phyloP scores from a whole-genome alignment of 2,888 invertebrate genomes.

The Drosophila testacea region DNA sequence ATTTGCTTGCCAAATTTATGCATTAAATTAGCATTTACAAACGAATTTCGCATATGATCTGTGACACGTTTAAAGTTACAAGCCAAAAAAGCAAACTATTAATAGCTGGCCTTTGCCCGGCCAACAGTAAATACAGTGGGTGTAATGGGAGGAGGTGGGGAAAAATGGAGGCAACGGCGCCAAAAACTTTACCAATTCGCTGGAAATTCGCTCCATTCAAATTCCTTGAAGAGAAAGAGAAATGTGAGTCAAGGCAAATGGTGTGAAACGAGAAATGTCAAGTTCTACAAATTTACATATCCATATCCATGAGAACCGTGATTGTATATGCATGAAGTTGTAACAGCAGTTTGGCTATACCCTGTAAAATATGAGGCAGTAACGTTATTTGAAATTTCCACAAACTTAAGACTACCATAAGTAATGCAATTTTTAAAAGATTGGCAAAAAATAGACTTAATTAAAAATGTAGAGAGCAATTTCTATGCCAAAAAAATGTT shows the following conservation, averaged over 20 bases:
- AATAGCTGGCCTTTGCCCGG: conserved; percentile 6
- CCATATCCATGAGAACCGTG: conserved; percentile 15
- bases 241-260: conserved; percentile 47
- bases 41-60: conserved; percentile 49
- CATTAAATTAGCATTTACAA: conserved; percentile 51
- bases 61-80: conserved; percentile 32
- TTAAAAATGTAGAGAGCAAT: too few relatives aligned
- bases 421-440: too few relatives aligned
- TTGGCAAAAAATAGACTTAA: background rate
- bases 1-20: conserved; percentile 65
- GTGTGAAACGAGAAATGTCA: conserved; percentile 52
- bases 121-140: background rate
- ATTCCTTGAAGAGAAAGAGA: conserved; percentile 14
- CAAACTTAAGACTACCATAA: background rate
- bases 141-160: too few relatives aligned
- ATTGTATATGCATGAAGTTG: conserved; percentile 44
- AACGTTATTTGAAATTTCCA: background rate
- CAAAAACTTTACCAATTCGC: conserved; percentile 55
- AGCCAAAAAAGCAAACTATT: conserved; percentile 1
- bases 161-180: conserved; percentile 38
- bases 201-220: conserved; percentile 30
- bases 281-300: conserved; percentile 52
- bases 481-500: too few relatives aligned
- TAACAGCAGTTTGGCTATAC: conserved; percentile 24
- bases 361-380: conserved; percentile 1